Base-by-base conservation (phyloP, 2,888 invertebrate genomes). In the Drosophila nr. perissopoda region DNA sequence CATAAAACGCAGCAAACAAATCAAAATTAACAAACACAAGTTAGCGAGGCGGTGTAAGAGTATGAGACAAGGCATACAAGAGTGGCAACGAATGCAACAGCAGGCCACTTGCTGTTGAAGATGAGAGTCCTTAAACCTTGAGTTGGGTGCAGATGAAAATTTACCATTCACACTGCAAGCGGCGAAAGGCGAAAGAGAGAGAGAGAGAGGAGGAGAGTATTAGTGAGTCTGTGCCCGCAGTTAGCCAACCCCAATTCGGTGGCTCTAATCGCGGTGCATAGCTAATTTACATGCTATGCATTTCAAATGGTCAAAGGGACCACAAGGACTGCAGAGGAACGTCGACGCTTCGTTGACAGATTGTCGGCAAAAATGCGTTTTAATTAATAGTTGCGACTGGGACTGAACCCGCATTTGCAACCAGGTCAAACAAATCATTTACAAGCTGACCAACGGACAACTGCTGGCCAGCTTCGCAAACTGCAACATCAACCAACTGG, bases 21-120 rank as follows among this genome's bases (percentile, higher is more conserved):
- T 88, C 85, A 88, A 82, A 79, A 90, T 88, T 83, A 88, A 79
- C 88, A 82, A 83, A 86, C 62, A 79, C 67, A 81, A 77, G 81
- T 68, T 54, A 54, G 49, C 42, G n/a, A 36, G 42, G 40, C 10
- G 18, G 16, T n/a, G 8, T 7, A 42, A 52, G 0, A 7, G 34
- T 0, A 3, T 0, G n/a, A 18, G 31, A n/a, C 51, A 40, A 8
- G 27, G 69, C 64, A 68, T 25, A 34, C 49, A 48, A 33, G 52
- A 61, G 51, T 40, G 36, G 52, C 56, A 70, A 57, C 60, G 65
- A 52, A 52, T 46, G 61, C 65, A 76, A 69, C 67, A 73, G 58
- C 68, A 56, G 34, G 54, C 68, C 67, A 33, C 18, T 31, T 31
- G 0, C 31, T 65, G 58, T 18, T 68, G 36, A 18, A 25, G 27